Evolutionary conservation across 2,888 invertebrate species (phyloP), one percentile per base, ranked within the genome.

Genomic region (Embidobia sp.): DNA sequence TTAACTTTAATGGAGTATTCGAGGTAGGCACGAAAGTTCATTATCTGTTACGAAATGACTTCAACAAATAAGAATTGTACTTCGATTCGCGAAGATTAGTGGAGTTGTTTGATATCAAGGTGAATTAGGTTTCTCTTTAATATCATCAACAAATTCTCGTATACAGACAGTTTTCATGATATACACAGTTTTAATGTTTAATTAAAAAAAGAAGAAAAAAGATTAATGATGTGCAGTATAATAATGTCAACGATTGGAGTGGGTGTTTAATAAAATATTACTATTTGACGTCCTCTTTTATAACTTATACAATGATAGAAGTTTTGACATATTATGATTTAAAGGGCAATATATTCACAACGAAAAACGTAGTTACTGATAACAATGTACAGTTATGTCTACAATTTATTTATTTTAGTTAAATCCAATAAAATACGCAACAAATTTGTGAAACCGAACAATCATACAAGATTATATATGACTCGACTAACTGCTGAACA

Each of bases 271-370:
- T 44, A 66, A 66, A 66, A 53, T 37, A 53, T 53, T 53, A 64
- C 29, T 64, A 51, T 64, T 64, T 64, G 46, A 66, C 53, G 49
- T 53, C 44, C 26, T 13, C 53, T 5, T 35, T 35, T 27, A 35
- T 35, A 16, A 26, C 46, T 19, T 37, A 48, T 29, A 48, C 66
- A 55, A 37, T 55, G 66, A 67, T 55, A 67, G 66, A 27, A 55
- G 46, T 29, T 67, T 55, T 67, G 66, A 67, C 55, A 66, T 66
- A 66, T 66, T 46, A 53, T 66, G 53, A 66, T 66, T 66, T 66
- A 66, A 46, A 35, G 19, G 26, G 46, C 44, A 53, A 66, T 66
- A 66, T 66, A 44, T 66, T 53, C 44, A 53, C 53, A 53, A 26
- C 15, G 35, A 26, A 66, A 46, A 66, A 66, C 53, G 66, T 7